Evolutionary conservation across 2,113 vertebrate genomes (phyloP).

Genomic region (Mesoclemmys tuberculata): DNA sequence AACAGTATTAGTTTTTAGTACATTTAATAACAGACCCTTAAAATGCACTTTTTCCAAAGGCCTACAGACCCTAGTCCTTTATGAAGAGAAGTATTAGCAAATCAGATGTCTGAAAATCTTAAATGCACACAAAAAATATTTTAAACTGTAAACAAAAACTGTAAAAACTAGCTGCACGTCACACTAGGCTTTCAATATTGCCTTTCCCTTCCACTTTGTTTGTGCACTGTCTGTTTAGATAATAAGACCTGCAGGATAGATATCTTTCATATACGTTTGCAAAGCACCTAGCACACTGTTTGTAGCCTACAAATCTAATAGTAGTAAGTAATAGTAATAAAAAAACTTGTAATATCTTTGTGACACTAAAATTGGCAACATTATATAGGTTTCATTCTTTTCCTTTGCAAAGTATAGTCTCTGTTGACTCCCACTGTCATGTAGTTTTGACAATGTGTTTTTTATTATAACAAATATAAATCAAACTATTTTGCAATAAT

Average conservation of each 20-base stretch:
- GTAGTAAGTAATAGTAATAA: not conserved
- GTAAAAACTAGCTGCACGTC: not conserved
- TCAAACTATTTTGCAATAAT: conserved; percentile 26
- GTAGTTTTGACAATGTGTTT: conserved; percentile 12
- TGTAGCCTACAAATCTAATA: not conserved
- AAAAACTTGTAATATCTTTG: not conserved
- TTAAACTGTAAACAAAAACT: not conserved
- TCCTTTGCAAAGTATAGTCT: conserved; percentile 39
- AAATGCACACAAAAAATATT: not conserved
- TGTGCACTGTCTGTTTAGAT: not conserved
- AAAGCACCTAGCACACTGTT: not conserved
- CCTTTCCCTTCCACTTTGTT: not conserved
- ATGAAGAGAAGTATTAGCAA: not conserved
- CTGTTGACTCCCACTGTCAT: conserved; percentile 42
- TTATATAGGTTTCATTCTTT: conserved; percentile 25
- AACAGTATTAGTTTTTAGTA: not conserved
- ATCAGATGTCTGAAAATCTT: not conserved
- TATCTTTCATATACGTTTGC: not conserved
- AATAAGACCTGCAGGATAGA: not conserved
- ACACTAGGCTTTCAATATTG: not conserved
- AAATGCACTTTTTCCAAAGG: not conserved
- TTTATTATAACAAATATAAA: conserved; percentile 57
- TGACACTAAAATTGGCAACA: conserved; percentile 11
- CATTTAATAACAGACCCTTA: not conserved
- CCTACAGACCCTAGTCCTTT: not conserved